phyloP scores from a whole-genome alignment of 2,888 invertebrate species.

The Ennomos fuscantarius region DNA sequence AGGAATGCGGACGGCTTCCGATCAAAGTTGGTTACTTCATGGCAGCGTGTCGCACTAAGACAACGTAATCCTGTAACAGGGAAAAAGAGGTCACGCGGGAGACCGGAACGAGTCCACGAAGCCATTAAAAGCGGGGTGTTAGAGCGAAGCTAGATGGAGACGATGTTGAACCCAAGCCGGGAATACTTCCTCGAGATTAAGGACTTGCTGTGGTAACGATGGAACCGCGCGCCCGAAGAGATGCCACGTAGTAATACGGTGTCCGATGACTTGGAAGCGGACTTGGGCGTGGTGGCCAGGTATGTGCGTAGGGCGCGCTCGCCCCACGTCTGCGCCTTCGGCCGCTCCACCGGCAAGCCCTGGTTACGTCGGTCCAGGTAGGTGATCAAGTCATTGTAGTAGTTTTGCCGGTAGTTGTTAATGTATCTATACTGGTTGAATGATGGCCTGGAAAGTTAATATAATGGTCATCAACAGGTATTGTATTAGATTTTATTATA shows the following conservation, averaged over 20 bases:
- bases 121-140: conserved; percentile 77
- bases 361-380: conserved; percentile 91
- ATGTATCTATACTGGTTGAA: conserved; percentile 93
- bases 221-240: conserved; percentile 88
- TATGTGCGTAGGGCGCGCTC: conserved; percentile 92
- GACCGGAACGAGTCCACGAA: conserved; percentile 64
- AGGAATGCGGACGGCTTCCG: conserved; percentile 80
- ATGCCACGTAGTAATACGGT: conserved; percentile 86
- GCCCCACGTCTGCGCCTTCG: conserved; percentile 93
- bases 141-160: conserved; percentile 81
- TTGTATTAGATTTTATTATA: no score
- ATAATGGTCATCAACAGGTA: conserved; percentile 11
- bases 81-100: conserved; percentile 76
- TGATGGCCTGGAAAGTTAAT: conserved; percentile 86
- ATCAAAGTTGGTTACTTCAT: conserved; percentile 45
- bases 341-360: conserved; percentile 89
- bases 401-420: conserved; percentile 93
- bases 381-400: conserved; percentile 94
- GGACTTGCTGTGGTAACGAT: conserved; percentile 90
- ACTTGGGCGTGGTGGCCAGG: conserved; percentile 88
- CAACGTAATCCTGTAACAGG: conserved; percentile 82
- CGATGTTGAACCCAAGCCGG: conserved; percentile 79
- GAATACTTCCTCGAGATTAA: conserved; percentile 91
- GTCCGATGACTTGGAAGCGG: conserved; percentile 87
- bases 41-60: conserved; percentile 57